Evolutionary conservation across 2,797 vertebrate species (phyloP).

Genomic region (Telmatherina bonti): DNA sequence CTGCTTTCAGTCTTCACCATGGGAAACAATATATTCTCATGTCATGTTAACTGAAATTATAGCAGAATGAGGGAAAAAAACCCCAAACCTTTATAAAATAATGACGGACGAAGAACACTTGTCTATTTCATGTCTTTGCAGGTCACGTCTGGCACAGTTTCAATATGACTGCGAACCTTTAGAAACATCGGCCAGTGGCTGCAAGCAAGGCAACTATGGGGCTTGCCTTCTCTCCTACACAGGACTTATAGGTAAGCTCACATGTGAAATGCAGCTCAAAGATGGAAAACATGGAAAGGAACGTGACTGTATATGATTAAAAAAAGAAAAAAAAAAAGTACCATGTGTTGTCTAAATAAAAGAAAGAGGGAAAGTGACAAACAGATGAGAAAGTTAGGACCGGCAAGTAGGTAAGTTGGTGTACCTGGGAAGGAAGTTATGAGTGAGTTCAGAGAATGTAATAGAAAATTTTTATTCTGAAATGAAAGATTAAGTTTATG

Average conservation of each 20-base stretch:
- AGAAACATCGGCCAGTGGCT: slow-evolving; percentile 74
- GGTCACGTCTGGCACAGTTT: slow-evolving; percentile 85
- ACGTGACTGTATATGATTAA: slow-evolving; percentile 1
- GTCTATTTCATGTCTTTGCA: slow-evolving; percentile 44
- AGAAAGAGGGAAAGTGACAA: slow-evolving; percentile 1
- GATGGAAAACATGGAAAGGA: slow-evolving; percentile 7
- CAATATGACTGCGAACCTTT: slow-evolving; percentile 82
- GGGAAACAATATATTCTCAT: slow-evolving; percentile 60
- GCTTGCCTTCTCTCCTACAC: slow-evolving; percentile 85
- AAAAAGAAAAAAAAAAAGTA: slow-evolving; percentile 1
- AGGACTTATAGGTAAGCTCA: slow-evolving; percentile 82
- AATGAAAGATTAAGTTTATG: slow-evolving; percentile 34
- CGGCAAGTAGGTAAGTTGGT: slow-evolving; percentile 36
- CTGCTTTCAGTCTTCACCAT: slow-evolving; percentile 48
- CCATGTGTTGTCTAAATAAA: slow-evolving; percentile 20
- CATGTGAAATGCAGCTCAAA: slow-evolving; percentile 21
- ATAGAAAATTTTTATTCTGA: slow-evolving; percentile 12
- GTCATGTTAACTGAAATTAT: slow-evolving; percentile 64
- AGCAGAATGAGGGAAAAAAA: slow-evolving; percentile 4
- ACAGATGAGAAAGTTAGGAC: slow-evolving; percentile 3
- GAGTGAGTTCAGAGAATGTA: slow-evolving; percentile 22
- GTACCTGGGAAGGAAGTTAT: slow-evolving; percentile 39
- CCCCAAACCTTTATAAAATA: slow-evolving; percentile 20
- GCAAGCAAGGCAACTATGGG: slow-evolving; percentile 80
- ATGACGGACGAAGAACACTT: background rate